A percentile compares a stretch with the other conserved stretches of the same genome.
Evolutionary conservation across 2,888 invertebrate species (phyloP).

Genomic region (Stenodera caucasica): DNA sequence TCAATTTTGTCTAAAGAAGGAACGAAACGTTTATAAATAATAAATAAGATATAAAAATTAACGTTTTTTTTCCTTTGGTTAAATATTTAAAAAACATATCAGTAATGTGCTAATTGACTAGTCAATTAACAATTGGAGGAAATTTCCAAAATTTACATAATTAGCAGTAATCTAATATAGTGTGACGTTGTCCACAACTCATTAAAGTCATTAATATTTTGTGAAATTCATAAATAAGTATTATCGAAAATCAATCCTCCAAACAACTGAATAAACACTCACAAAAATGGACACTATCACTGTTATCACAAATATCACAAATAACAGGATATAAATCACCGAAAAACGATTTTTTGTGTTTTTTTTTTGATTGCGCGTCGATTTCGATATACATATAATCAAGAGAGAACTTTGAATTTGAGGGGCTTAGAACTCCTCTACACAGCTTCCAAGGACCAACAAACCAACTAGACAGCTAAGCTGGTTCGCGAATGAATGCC

Average conservation of each 20-base stretch:
- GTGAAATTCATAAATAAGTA: neutral
- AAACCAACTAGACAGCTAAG: constrained; percentile 39
- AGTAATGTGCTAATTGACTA: neutral
- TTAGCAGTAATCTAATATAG: constrained; percentile 9
- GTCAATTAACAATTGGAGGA: neutral
- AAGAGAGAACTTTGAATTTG: neutral
- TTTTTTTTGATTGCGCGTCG: too few relatives aligned
- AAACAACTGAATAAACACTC: constrained; percentile 20
- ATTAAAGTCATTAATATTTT: constrained; percentile 7
- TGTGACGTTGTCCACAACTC: constrained; percentile 1
- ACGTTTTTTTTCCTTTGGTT: neutral
- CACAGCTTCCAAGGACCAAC: constrained; percentile 29
- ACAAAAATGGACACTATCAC: too few relatives aligned
- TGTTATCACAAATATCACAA: neutral
- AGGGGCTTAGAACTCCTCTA: too few relatives aligned
- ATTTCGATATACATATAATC: too few relatives aligned
- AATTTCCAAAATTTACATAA: constrained; percentile 12
- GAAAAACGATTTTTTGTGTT: too few relatives aligned
- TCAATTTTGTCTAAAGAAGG: too few relatives aligned
- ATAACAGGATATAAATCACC: neutral
- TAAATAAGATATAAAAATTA: too few relatives aligned
- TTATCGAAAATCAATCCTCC: constrained; percentile 19
- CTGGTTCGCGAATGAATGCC: constrained; percentile 46
- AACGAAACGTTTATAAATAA: too few relatives aligned
- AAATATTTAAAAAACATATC: neutral